phyloP scores from a whole-genome alignment of 1,140 invertebrate genomes.

The Zaprionus kolodkinae region DNA sequence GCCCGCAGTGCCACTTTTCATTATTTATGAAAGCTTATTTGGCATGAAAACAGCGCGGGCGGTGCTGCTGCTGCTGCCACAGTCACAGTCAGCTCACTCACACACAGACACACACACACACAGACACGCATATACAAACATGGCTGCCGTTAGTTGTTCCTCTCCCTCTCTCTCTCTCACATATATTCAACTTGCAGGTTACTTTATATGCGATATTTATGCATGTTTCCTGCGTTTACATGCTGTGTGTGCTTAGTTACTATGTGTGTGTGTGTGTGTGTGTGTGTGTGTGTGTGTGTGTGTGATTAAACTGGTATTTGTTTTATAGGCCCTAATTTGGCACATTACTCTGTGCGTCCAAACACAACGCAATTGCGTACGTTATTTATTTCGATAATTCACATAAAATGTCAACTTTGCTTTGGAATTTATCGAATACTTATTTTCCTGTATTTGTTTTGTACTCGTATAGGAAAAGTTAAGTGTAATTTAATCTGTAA shows the following conservation, averaged over 20 bases:
- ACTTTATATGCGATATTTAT: conserved; percentile 52
- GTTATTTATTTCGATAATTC: conserved; percentile 27
- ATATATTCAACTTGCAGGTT: conserved; percentile 57
- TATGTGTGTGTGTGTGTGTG: conserved; percentile 26
- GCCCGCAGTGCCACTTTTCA: conserved; percentile 60
- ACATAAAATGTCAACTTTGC: background rate
- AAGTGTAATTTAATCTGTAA: background rate
- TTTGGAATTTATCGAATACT: conserved; percentile 6
- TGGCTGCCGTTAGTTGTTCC: conserved; percentile 17
- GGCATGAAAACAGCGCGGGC: conserved; percentile 58
- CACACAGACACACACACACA: conserved; percentile 12
- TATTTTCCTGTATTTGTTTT: background rate
- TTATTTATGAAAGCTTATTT: conserved; percentile 79
- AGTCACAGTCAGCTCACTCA: conserved; percentile 26
- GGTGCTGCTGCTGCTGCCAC: conserved; percentile 8
- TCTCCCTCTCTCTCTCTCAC: conserved; percentile 20
- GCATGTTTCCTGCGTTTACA: conserved; percentile 17
- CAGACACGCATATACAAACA: conserved; percentile 10
- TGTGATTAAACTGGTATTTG: conserved; percentile 67
- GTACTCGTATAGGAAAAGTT: background rate
- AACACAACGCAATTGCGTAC: conserved; percentile 25
- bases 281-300: conserved; percentile 16
- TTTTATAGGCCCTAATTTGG: conserved; percentile 58
- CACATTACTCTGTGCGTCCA: conserved; percentile 43
- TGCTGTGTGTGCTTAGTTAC: conserved; percentile 15